Evolutionary conservation across 2,888 invertebrate genomes (phyloP).

Genomic region (Lysandra bellargus): DNA sequence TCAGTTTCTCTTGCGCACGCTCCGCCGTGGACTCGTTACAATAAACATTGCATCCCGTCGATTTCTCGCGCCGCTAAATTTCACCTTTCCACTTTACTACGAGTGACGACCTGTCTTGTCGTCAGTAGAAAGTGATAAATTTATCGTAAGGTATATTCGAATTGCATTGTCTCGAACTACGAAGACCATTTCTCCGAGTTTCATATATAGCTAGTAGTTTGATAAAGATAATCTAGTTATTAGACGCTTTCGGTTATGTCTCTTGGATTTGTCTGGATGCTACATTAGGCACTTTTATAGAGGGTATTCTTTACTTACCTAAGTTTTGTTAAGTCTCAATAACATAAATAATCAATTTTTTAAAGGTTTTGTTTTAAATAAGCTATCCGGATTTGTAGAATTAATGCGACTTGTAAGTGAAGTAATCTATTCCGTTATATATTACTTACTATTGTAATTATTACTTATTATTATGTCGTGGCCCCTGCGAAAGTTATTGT

Average conservation of each 20-base stretch:
- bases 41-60: slow-evolving; percentile 79
- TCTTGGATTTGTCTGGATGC: background rate
- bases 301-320: no score
- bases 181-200: slow-evolving; percentile 4
- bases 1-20: slow-evolving; percentile 76
- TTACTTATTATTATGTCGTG: no score
- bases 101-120: slow-evolving; percentile 61
- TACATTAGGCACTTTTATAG: background rate
- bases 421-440: no score
- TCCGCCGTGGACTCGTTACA: slow-evolving; percentile 74
- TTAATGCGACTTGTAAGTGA: no score
- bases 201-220: background rate
- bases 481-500: no score
- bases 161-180: slow-evolving; percentile 34
- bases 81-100: slow-evolving; percentile 75
- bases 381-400: no score
- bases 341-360: no score
- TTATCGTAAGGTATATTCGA: slow-evolving; percentile 45
- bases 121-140: slow-evolving; percentile 59
- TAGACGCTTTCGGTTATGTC: background rate
- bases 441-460: no score
- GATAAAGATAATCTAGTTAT: background rate
- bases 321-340: no score
- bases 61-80: slow-evolving; percentile 79
- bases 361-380: no score